Base-by-base conservation (phyloP, 2,113 vertebrate genomes). In the Pangasianodon gigas region DNA sequence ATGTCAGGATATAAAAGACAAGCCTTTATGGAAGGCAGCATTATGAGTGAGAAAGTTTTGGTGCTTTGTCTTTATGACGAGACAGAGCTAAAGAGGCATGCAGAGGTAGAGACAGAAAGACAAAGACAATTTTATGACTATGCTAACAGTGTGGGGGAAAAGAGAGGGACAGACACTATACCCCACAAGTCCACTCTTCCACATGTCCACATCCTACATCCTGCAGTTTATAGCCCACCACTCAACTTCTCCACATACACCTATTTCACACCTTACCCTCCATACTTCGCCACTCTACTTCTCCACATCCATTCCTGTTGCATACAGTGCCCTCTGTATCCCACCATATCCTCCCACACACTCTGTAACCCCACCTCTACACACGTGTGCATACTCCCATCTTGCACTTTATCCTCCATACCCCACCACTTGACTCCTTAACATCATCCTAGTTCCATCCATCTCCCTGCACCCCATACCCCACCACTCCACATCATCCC, bases 1-100 rank as follows among this genome's bases (percentile, higher is more conserved):
- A 88, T 41, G 37, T 88, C 87, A 83, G 48, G 77, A 71, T 84
- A 83, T 88, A 54, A 71, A 69, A 69, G 60, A 62, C 29, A 81
- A 65, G 29, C 52, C 21, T 54, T 26, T 58, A 75, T 41, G 71
- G 37, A 32, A 79, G 74, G 6, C n/a, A 84, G 21, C 32, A 13
- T 60, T 26, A 84, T 44, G 18, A 41, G 4, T 71, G 62, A 41
- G 6, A 56, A 54, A 19, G 62, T 71, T 21, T 32, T 46, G 56
- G n/a, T 82, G 58, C 18, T 88, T 67, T 58, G 44, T 46, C n/a
- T 37, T 52, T 26, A 8, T 52, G 6, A 87, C 1, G 6, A 67
- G 77, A 32, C 44, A 41, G 46, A 81, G 4, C 58, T 32, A 44
- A 58, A 89, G 19, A 89, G 56, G 29, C 19, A 79, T 29, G 60